Base-by-base conservation (phyloP, 2,113 vertebrate species). In the Gambusia holbrooki region DNA sequence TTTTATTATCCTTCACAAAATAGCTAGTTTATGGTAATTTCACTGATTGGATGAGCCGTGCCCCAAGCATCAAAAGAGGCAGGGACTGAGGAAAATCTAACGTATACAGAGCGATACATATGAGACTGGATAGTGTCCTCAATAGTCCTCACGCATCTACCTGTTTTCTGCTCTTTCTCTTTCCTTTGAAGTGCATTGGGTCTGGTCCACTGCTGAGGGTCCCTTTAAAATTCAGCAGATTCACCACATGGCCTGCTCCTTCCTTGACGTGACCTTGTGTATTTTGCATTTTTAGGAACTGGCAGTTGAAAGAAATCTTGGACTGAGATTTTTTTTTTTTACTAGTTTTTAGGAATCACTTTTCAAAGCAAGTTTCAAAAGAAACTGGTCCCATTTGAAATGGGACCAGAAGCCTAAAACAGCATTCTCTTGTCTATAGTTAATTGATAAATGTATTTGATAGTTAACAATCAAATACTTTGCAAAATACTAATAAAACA, bases 1-100 rank as follows among this genome's bases (percentile, higher is more conserved):
- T 88, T 89, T 83, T 86, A 84, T 81, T 80, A 84, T 81, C 78
- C 30, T 40, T 51, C 48, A 35, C 42, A 68, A 84, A 85, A 81
- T 73, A 71, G 87, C 73, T 22, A 74, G 58, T 80, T 85, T 80
- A 83, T 89, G 83, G 73, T 85, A 85, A 84, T 81, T 70, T 74
- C 63, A 68, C 67, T 72, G 87, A 84, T 71, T 61, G 87, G 83
- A 62, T 51, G 71, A 76, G 74, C 29, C 70, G n/a, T 69, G 73
- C 75, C 33, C 33, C n/a, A 22, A 1, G 71, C 77, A 79, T 64
- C 66, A 76, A 82, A 82, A 79, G 32, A 66, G 66, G 48, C 42
- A 70, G 42, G 40, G 65, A 78, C 48, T 29, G 27, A 71, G 67
- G 62, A 72, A 69, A 75, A 65, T 67, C 22, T 71, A 77, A 66